Conservation (phyloP, 2,888 invertebrate genomes). For the Lycaena phlaeas region DNA sequence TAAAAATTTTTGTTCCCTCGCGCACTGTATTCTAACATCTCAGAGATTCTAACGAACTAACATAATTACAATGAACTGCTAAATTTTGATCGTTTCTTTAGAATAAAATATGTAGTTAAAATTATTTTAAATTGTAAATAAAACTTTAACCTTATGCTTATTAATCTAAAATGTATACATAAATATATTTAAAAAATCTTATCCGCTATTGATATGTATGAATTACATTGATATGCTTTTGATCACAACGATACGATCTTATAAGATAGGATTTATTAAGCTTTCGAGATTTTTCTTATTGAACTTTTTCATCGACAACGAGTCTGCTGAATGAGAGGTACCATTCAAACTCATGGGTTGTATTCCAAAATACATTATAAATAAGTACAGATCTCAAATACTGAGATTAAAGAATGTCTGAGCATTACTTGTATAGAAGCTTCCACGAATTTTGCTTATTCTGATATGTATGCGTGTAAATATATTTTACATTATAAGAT, state of each 20-base stretch:
- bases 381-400: no score
- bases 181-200: slow-evolving; percentile 61
- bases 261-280: not conserved
- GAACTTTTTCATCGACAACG: slow-evolving; percentile 2
- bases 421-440: no score
- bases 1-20: slow-evolving; percentile 33
- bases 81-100: slow-evolving; percentile 18
- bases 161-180: slow-evolving; percentile 59
- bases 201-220: slow-evolving; percentile 45
- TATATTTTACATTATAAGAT: no score
- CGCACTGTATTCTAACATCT: slow-evolving; percentile 23
- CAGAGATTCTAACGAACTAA: slow-evolving; percentile 14
- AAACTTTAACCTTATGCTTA: slow-evolving; percentile 32
- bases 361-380: no score
- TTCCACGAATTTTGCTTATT: no score
- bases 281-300: not conserved
- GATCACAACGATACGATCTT: slow-evolving; percentile 44
- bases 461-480: no score
- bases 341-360: no score
- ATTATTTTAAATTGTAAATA: slow-evolving; percentile 26
- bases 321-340: not conserved
- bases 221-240: slow-evolving; percentile 45
- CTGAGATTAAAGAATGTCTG: no score
- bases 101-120: slow-evolving; percentile 20
- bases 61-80: slow-evolving; percentile 15